Evolutionary conservation across 2,888 invertebrate genomes (phyloP), one percentile per base, ranked within the genome.

Genomic region (Hoplodrina ambigua): DNA sequence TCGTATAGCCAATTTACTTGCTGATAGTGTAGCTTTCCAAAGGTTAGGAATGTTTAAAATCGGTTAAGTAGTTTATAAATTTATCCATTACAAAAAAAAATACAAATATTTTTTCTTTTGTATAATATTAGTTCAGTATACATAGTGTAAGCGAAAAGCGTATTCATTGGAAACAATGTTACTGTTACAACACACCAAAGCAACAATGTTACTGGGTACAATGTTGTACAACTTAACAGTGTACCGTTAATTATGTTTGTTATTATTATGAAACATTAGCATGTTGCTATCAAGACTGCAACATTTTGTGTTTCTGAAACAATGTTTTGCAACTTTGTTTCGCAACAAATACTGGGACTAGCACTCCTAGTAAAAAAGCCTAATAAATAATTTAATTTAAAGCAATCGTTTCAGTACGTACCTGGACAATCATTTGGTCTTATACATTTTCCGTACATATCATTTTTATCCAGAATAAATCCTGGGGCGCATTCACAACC

Each of bases 401-500:
- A n/a, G n/a, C 49, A 49, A 10, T 10, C 25, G 20, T 55, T 55
- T 33, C 19, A 46, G 10, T 49, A 30, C 4, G 7, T 75, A 83
- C 81, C 78, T 50, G 83, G 77, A 73, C 81, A 64, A 55, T 68
- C 6, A 8, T 50, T 7, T 4, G 69, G 78, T 49, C 6, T 55
- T 13, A 81, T 52, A 64, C 80, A 80, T 44, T 63, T 70, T 4
- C 74, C 78, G 8, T 49, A 2, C 7, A 17, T 54, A 13, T 57
- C n/a, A 17, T 57, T 15, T 7, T 0, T 0, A 3, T 59, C 49
- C 6, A 81, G 62, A 25, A 81, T 13, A 57, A 33, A 80, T 57
- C 78, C 78, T 20, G 67, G 10, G 10, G 41, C 55, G 59, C 80
- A 80, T 44, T 80, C 78, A 49, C 80, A 81, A 15, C 80, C 81